Conservation (phyloP, 2,113 vertebrate genomes). For the Lagopus muta region DNA sequence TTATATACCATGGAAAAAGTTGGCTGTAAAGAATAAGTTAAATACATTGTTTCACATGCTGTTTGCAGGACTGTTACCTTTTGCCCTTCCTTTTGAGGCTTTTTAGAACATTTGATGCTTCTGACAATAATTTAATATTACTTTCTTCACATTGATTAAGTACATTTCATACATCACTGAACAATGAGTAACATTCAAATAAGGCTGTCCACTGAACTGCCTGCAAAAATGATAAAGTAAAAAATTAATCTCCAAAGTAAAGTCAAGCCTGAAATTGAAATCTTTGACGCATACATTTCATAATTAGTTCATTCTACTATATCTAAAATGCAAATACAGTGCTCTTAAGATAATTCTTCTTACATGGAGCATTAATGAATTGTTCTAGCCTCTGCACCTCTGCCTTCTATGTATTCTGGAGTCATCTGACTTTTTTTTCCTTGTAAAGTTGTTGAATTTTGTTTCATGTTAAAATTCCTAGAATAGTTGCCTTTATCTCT, state of each 20-base stretch:
- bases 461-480: neutral
- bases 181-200: conserved; percentile 80
- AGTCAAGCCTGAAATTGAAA: conserved; percentile 91
- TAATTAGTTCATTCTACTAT: conserved; percentile 84
- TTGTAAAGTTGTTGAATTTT: neutral
- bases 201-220: conserved; percentile 79
- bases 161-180: conserved; percentile 82
- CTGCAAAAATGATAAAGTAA: conserved; percentile 82
- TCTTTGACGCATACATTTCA: conserved; percentile 87
- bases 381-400: conserved; percentile 33
- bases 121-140: conserved; percentile 81
- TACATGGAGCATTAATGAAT: conserved; percentile 55
- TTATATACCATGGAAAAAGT: conserved; percentile 23
- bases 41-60: conserved; percentile 76
- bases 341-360: conserved; percentile 72
- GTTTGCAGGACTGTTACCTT: conserved; percentile 74
- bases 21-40: conserved; percentile 73
- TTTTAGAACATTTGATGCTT: conserved; percentile 77
- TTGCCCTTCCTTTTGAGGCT: conserved; percentile 77
- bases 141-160: conserved; percentile 83
- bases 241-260: conserved; percentile 86
- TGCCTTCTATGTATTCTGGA: neutral
- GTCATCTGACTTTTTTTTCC: neutral
- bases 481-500: neutral
- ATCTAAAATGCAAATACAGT: conserved; percentile 76